Evolutionary conservation across 2,797 vertebrate species (phyloP).

Genomic region (Sebastolobus alascanus): DNA sequence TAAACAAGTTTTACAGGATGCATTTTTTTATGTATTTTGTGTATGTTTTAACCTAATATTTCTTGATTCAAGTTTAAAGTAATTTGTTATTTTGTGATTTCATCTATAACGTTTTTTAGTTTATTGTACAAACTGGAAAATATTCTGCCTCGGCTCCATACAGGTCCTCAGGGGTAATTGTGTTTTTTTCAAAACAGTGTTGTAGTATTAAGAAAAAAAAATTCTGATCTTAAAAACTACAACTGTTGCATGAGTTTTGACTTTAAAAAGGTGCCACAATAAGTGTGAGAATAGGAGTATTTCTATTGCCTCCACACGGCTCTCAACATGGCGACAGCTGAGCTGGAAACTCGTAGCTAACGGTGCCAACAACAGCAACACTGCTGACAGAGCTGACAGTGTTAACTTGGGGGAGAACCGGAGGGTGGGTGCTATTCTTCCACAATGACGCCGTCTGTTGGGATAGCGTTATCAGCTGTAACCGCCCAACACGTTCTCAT

Average conservation of each 20-base stretch:
- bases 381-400: no score
- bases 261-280: not conserved
- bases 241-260: not conserved
- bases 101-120: not conserved
- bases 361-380: no score
- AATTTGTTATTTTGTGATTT: not conserved
- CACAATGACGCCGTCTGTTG: no score
- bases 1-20: not conserved
- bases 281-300: no score
- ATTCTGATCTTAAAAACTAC: not conserved
- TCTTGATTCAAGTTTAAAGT: not conserved
- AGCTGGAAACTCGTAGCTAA: no score
- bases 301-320: no score
- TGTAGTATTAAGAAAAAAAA: not conserved
- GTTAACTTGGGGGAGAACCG: no score
- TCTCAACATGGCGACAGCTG: no score
- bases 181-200: not conserved
- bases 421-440: no score
- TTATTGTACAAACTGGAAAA: not conserved
- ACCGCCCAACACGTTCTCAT: no score
- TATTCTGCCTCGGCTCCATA: not conserved
- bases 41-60: not conserved
- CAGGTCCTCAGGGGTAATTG: no score
- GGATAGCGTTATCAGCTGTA: no score
- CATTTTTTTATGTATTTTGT: not conserved